A percentile compares a stretch with the other conserved stretches of the same genome.
Evolutionary conservation across 2,113 vertebrate genomes (phyloP).

Genomic region (Silurus asotus): DNA sequence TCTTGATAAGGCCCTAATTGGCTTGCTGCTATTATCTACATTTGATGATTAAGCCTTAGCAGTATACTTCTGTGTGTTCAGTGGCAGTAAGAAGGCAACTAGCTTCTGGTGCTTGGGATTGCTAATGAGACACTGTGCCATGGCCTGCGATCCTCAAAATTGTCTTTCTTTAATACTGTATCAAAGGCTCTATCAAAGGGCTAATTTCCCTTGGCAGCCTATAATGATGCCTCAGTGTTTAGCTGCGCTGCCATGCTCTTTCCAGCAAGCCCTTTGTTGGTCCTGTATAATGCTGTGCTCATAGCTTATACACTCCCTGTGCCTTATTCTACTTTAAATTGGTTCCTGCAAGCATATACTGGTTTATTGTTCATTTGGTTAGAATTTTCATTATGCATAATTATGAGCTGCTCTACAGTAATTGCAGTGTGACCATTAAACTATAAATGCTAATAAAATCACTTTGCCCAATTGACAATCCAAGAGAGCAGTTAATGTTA

Average conservation of each 20-base stretch:
- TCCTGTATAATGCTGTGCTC: slow-evolving; percentile 13
- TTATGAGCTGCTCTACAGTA: background rate
- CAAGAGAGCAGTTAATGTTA: background rate
- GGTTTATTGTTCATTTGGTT: slow-evolving; percentile 12
- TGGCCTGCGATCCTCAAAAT: slow-evolving; percentile 33
- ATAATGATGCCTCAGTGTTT: slow-evolving; percentile 47
- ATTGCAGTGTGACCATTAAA: slow-evolving; percentile 36
- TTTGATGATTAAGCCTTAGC: slow-evolving; percentile 38
- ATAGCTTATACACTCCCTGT: slow-evolving; percentile 13
- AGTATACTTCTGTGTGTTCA: slow-evolving; percentile 3
- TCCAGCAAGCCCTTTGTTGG: slow-evolving; percentile 10
- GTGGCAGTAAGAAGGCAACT: slow-evolving; percentile 22
- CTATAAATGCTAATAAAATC: background rate
- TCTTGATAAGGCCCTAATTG: slow-evolving; percentile 21
- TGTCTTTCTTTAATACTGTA: slow-evolving; percentile 51
- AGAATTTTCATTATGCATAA: slow-evolving; percentile 2
- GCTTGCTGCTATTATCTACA: slow-evolving; percentile 13
- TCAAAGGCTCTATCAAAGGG: slow-evolving; percentile 52
- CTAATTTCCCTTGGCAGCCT: slow-evolving; percentile 44
- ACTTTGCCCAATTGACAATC: slow-evolving; percentile 9
- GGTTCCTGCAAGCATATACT: background rate
- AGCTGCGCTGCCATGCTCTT: slow-evolving; percentile 24
- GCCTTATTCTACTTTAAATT: slow-evolving; percentile 28
- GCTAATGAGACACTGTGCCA: slow-evolving; percentile 49
- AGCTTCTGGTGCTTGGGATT: slow-evolving; percentile 28